Evolutionary conservation across 2,797 vertebrate genomes (phyloP), one percentile per base, ranked within the genome.

Genomic region (Aselliscus stoliczkanus): DNA sequence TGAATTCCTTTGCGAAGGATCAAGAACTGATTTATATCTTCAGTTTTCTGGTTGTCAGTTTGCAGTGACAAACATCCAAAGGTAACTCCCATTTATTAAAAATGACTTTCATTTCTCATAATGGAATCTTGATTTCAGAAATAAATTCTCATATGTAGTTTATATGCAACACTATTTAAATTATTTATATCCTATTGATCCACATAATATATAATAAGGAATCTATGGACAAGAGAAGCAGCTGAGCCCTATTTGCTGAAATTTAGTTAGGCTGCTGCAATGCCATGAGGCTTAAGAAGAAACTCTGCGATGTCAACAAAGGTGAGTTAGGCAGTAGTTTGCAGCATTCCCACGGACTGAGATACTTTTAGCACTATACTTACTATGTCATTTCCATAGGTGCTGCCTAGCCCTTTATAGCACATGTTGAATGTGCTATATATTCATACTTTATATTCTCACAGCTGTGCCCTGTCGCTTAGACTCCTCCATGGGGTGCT

Each of bases 1-100:
- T 84, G 96, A 96, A 56, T 96, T 93, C 94, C 70, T 82, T 87
- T 92, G 25, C 84, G 96, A 95, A 88, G 34, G 77, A 96, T 39
- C 96, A 92, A 96, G 95, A 85, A 60, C 94, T 96, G 70, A 70
- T 56, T 96, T 80, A 44, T 80, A 81, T 92, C 47, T 95, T 37
- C 75, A 6, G 5, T 80, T 90, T 93, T 73, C 90, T 47, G 75
- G 58, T 42, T 79, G 44, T 69, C 42, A 18, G 10, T 58, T 47
- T 27, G 21, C 52, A 77, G 64, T 13, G 47, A 60, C 54, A 86
- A 25, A 18, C 27, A 75, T 21, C n/a, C 17, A 64, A 50, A 91
- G 27, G 42, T 29, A 82, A 54, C 29, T 87, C 54, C 31, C 12
- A 5, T 47, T 75, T 76, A 50, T 70, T 86, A 77, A 56, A 76